Evolutionary conservation across 1,140 invertebrate species (phyloP), one percentile per base, ranked within the genome.

Genomic region (Zaprionus camerounensis): DNA sequence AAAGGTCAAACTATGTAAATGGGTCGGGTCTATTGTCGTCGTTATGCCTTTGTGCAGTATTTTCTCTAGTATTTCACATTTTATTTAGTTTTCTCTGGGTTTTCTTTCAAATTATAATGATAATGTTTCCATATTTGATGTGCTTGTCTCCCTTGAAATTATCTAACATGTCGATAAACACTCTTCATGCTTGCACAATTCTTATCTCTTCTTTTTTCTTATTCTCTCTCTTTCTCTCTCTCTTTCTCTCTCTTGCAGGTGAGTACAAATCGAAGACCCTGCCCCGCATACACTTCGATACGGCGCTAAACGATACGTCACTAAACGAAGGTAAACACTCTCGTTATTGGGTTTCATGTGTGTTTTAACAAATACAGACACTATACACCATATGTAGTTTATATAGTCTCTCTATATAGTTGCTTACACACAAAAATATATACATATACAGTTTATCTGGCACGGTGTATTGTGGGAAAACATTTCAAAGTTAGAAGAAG

Each of bases 201-300:
- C 34, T 51, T 68, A 55, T 28, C 44, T 34, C 24, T 46, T 51
- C 31, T 49, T 41, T 44, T 44, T 49, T 58, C 44, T 5, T 49
- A 31, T 17, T 20, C 34, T 20, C 24, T 55, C 34, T 46, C 38
- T 57, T 12, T 55, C 31, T 38, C 51, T 69, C 17, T 57, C 3
- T 65, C 55, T 56, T 36, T 62, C n/a, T 71, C 9, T 73, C 36
- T 51, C 28, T 78, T 93, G 44, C 80, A 93, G 92, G 92, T 93
- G 92, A 93, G 92, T 93, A 91, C 80, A 93, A 93, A 75, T 92
- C 92, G 84, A 93, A 93, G 92, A 93, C 92, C 76, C 75, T 93
- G 81, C 92, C 92, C 49, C 92, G 92, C 71, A 93, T 93, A 76
- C 91, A 93, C 76, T 92, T 93, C 68, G 92, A 93, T 80, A 88